phyloP scores from a whole-genome alignment of 2,797 vertebrate species.

The Spondyliosoma cantharus region DNA sequence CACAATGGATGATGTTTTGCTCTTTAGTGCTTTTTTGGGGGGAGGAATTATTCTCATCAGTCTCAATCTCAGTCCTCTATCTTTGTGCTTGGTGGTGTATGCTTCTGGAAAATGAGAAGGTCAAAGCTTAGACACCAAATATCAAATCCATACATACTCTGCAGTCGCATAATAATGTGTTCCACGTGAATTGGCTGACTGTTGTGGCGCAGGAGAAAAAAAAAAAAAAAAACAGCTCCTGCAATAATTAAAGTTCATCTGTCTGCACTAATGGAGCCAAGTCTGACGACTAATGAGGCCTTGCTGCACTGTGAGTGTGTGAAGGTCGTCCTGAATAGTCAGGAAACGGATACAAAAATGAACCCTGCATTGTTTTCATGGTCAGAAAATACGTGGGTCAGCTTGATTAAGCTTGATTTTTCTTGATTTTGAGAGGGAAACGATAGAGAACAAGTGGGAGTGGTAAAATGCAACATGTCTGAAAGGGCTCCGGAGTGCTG shows the following conservation, averaged over 20 bases:
- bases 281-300: conserved; percentile 58
- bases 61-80: background rate
- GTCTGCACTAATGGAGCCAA: conserved; percentile 46
- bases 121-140: conserved; percentile 28
- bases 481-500: conserved; percentile 3
- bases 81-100: background rate
- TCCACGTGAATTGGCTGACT: conserved; percentile 29
- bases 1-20: background rate
- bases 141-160: background rate
- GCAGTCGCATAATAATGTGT: conserved; percentile 8
- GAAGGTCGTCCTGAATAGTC: conserved; percentile 49
- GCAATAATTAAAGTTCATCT: conserved; percentile 60
- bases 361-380: conserved; percentile 46
- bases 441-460: conserved; percentile 11
- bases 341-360: conserved; percentile 7
- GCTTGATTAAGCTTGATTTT: conserved; percentile 5
- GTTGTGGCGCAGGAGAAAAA: conserved; percentile 12
- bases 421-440: background rate
- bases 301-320: conserved; percentile 19
- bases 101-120: conserved; percentile 19
- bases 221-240: conserved; percentile 17
- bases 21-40: background rate
- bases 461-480: conserved; percentile 1
- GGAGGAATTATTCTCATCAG: background rate
- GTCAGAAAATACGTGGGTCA: conserved; percentile 45